phyloP scores from a whole-genome alignment of 64 coral and sea anemone genomes.

The Trachythela sp. region DNA sequence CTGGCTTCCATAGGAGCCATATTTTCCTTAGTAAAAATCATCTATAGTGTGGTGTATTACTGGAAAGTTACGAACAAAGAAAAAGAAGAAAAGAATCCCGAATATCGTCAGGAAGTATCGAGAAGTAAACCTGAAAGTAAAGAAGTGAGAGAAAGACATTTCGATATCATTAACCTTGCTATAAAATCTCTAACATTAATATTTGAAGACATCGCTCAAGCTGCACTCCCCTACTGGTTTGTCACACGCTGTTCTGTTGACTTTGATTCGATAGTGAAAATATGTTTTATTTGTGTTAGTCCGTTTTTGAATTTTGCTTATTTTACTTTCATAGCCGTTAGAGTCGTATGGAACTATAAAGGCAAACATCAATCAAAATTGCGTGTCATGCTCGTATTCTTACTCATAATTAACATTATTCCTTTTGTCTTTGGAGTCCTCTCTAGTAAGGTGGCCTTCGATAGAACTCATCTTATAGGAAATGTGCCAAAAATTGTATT shows the following conservation, averaged over 20 bases:
- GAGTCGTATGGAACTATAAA: neutral
- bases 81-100: neutral
- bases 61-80: neutral
- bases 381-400: neutral
- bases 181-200: neutral
- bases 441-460: neutral
- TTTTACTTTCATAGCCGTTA: neutral
- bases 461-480: neutral
- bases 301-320: neutral
- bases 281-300: neutral
- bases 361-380: neutral
- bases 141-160: neutral
- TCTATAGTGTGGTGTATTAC: neutral
- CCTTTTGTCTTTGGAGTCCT: neutral
- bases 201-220: neutral
- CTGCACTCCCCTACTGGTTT: neutral
- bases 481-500: slow-evolving; percentile 3
- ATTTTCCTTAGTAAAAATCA: neutral
- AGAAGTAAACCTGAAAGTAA: neutral
- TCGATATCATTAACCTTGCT: neutral
- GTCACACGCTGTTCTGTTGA: neutral
- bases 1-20: neutral
- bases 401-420: neutral
- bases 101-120: neutral
- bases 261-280: neutral